A percentile compares a stretch with the other conserved stretches of the same genome.
These are phyloP conservation scores for Chaunax sp. DNA, from an alignment of 2,797 vertebrate species.

Conservation along the genomic window DNA sequence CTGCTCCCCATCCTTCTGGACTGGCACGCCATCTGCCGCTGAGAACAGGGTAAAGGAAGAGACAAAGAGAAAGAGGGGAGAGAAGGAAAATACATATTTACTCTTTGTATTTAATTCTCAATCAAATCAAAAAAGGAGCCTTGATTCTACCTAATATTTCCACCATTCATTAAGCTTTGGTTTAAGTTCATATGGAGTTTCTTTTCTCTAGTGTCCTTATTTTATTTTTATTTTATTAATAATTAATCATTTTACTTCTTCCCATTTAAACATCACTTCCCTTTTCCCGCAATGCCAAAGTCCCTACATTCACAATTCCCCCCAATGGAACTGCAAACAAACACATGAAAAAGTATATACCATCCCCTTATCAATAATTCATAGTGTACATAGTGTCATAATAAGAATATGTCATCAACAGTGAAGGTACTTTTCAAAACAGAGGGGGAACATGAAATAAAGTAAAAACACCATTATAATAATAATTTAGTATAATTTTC, in stretches of 20 bases:
- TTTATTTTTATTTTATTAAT: background rate
- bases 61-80: slow-evolving; percentile 15
- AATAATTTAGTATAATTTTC: background rate
- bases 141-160: background rate
- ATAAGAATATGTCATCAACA: background rate
- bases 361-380: background rate
- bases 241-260: too few species aligned
- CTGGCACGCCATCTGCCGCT: slow-evolving; percentile 94
- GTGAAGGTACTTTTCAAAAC: background rate
- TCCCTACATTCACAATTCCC: background rate
- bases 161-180: background rate
- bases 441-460: background rate
- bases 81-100: background rate
- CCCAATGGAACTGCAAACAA: background rate
- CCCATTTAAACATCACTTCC: too few species aligned
- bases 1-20: slow-evolving; percentile 98
- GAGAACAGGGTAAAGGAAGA: slow-evolving; percentile 30
- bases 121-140: background rate
- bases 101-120: background rate
- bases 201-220: background rate
- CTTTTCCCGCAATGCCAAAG: too few species aligned
- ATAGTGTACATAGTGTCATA: background rate
- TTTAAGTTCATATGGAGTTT: background rate
- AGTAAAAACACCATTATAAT: background rate
- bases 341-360: background rate